Conservation (phyloP, 2,113 vertebrate species). For the Pluvianellus socialis region DNA sequence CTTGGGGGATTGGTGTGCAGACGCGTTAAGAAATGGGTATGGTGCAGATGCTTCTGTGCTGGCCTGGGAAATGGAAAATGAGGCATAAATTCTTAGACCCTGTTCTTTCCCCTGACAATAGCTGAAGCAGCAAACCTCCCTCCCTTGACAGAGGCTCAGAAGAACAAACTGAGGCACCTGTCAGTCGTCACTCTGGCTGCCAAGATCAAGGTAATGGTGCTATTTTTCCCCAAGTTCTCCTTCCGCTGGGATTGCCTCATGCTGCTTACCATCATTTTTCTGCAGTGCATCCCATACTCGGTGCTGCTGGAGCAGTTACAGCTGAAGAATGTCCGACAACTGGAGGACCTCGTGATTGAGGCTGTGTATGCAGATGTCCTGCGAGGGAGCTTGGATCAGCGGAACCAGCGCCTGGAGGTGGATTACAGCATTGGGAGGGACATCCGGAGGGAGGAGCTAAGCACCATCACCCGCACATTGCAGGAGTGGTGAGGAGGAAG, state of each 20-base stretch:
- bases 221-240: neutral
- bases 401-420: conserved; percentile 83
- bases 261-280: neutral
- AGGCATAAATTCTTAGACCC: neutral
- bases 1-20: neutral
- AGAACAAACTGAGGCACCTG: conserved; percentile 94
- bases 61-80: neutral
- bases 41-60: neutral
- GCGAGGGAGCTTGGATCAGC: conserved; percentile 78
- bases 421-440: conserved; percentile 96
- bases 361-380: conserved; percentile 79
- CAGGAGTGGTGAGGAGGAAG: conserved; percentile 90
- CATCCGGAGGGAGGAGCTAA: conserved; percentile 93
- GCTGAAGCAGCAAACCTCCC: conserved; percentile 84
- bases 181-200: conserved; percentile 95
- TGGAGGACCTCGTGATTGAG: conserved; percentile 81
- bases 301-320: conserved; percentile 78
- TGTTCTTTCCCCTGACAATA: conserved; percentile 1
- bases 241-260: neutral
- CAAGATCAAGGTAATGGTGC: conserved; percentile 88
- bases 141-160: conserved; percentile 91
- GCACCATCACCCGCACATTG: conserved; percentile 91
- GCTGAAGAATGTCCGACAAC: conserved; percentile 77
- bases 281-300: conserved; percentile 80
- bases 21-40: neutral